Evolutionary conservation across 2,113 vertebrate genomes (phyloP), one percentile per base, ranked within the genome.

Genomic region (Orthochromis malagaraziensis): DNA sequence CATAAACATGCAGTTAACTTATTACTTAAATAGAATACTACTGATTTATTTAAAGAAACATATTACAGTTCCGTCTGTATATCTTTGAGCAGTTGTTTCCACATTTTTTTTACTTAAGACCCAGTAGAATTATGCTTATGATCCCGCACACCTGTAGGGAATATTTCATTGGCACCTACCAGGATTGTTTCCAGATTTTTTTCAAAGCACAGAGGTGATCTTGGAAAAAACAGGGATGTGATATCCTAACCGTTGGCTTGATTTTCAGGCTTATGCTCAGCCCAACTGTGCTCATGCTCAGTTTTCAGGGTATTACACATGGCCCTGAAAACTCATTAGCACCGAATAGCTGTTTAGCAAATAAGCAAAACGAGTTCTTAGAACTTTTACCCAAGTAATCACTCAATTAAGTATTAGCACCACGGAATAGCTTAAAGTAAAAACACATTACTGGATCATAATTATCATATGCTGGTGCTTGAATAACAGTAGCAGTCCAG

Each of bases 71-170:
- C 6, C 1, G 6, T 51, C 6, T 49, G 26, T 31, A 77, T 2
- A 0, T 31, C 45, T 49, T 19, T 49, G 42, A 77, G 17, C 16
- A 77, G 0, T 24, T 47, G n/a, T 73, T 42, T 73, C 21, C 38
- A 26, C 13, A 1, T 6, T 45, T 73, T 73, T 17, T 45, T 42
- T 3, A 14, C 8, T 26, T 73, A 5, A 16, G 0, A 1, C 21
- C 40, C 40, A 73, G 38, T 73, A 45, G 3, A 73, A 45, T 26
- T 0, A 75, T 5, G 24, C 9, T 31, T 49, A 77, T 77, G 24
- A 77, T 29, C 16, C 24, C 4, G 0, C 70, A 49, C 24, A 5
- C 42, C 24, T 31, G 4, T 75, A 47, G 6, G 70, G 24, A 8
- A 49, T 21, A 68, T 68, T 68, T 68, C 5, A 40, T 13, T 68